phyloP scores from a whole-genome alignment of 1,140 invertebrate genomes.

The Zaprionus vittiger region DNA sequence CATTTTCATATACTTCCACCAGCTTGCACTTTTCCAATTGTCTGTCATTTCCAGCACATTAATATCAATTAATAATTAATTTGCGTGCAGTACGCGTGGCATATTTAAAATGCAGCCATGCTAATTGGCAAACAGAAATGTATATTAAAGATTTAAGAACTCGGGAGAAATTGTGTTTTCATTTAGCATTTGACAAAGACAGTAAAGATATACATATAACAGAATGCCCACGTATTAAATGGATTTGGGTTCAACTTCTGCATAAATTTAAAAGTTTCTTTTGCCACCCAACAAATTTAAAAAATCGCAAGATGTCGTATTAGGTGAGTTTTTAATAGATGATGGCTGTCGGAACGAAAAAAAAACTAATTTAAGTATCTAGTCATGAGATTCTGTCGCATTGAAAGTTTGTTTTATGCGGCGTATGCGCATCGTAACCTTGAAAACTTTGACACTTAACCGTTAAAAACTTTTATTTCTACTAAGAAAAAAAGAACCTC shows the following conservation, averaged over 20 bases:
- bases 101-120: slow-evolving; percentile 34
- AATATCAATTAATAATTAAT: slow-evolving; percentile 64
- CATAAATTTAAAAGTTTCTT: slow-evolving; percentile 40
- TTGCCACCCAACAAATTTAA: not conserved
- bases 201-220: no score
- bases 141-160: slow-evolving; percentile 8
- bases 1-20: slow-evolving; percentile 7
- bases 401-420: slow-evolving; percentile 23
- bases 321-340: slow-evolving; percentile 52
- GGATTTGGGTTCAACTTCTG: not conserved
- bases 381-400: not conserved
- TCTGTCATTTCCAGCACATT: slow-evolving; percentile 45
- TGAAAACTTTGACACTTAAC: slow-evolving; percentile 66
- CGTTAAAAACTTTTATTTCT: slow-evolving; percentile 50
- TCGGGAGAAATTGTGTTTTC: not conserved
- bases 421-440: slow-evolving; percentile 48
- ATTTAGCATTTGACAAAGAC: not conserved
- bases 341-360: slow-evolving; percentile 28
- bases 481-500: slow-evolving; percentile 13
- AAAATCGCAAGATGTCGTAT: slow-evolving; percentile 20
- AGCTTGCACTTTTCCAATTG: slow-evolving; percentile 22
- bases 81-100: slow-evolving; percentile 12
- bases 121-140: slow-evolving; percentile 14
- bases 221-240: not conserved
- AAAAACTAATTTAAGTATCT: not conserved